Base-by-base conservation (phyloP, 2,113 vertebrate genomes). In the Protobothrops flavoviridis region DNA sequence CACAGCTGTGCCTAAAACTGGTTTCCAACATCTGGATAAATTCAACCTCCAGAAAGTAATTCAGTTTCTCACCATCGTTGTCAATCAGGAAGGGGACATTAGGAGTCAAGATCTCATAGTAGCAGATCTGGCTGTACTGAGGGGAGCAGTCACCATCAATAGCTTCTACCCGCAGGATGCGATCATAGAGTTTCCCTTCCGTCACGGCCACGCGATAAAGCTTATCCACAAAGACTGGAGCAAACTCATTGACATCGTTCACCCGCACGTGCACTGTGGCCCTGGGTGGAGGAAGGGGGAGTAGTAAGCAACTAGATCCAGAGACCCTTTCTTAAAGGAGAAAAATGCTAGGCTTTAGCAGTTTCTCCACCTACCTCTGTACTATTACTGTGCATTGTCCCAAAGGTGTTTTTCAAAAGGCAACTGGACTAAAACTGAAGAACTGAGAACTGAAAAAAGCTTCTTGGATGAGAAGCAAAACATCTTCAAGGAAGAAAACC, bases 121-220 rank as follows among this genome's bases (percentile, higher is more conserved):
- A 99, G 98, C 99, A 99, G 95, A 99, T 99, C 97, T 99, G 99
- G 97, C 99, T 99, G 97, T 99, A 99, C 97, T 99, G 99, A 0
- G 99, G 99, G 0, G 99, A 99, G 96, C 99, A 99, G 97, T 99
- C 99, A 0, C 99, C 99, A 0, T 99, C 99, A 12, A 99, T 97
- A 85, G 99, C 99, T 97, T 99, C 99, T 95, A 99, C 99, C 0
- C 98, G 98, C 91, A 99, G 96, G 86, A 99, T 99, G 50, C 98
- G 98, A 95, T 99, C 99, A 0, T 99, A 99, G 57, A 99, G 98
- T 91, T 99, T 99, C 5, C 99, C 99, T 94, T 99, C 99, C 0
- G 98, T 99, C 96, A 99, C 99, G 0, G 99, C 98, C 0, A 99
- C 99, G 0, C 98, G 99, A 2, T 99, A 99, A 91, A 98, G 97